phyloP scores from a whole-genome alignment of 1,140 invertebrate genomes.

The Zaprionus camerounensis region DNA sequence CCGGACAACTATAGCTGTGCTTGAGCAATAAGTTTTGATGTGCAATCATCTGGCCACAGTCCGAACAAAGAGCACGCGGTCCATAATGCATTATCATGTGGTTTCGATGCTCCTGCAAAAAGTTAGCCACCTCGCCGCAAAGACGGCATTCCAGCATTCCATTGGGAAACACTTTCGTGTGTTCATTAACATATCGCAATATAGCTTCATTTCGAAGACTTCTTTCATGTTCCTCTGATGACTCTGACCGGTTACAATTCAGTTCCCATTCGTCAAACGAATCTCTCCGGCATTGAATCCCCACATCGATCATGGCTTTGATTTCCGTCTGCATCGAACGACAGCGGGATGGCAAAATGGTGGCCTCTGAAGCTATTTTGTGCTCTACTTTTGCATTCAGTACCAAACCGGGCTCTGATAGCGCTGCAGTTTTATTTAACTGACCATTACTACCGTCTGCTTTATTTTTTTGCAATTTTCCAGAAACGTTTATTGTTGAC shows the following conservation, averaged over 20 bases:
- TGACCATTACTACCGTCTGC: background rate
- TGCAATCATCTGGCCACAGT: conserved; percentile 46
- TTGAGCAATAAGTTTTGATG: conserved; percentile 23
- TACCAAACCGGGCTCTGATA: background rate
- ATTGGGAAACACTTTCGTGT: conserved; percentile 55
- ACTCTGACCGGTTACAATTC: background rate
- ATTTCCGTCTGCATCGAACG: conserved; percentile 41
- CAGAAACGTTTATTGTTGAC: background rate
- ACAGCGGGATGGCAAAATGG: conserved; percentile 3
- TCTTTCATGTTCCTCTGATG: background rate
- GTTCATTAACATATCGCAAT: conserved; percentile 50
- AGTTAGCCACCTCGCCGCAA: conserved; percentile 60
- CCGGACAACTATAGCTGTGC: conserved; percentile 45
- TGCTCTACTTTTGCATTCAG: background rate
- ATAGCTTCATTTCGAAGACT: background rate
- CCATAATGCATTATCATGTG: conserved; percentile 61
- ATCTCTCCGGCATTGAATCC: conserved; percentile 44
- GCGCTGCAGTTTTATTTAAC: background rate
- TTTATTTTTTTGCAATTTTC: background rate
- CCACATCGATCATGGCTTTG: background rate
- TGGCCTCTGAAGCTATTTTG: background rate
- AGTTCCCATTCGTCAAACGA: conserved; percentile 14
- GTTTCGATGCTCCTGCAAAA: conserved; percentile 29
- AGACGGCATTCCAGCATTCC: conserved; percentile 60
- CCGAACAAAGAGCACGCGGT: conserved; percentile 43